Evolutionary conservation across 2,888 invertebrate genomes (phyloP), one percentile per base, ranked within the genome.

Genomic region (Tridacna crocea): DNA sequence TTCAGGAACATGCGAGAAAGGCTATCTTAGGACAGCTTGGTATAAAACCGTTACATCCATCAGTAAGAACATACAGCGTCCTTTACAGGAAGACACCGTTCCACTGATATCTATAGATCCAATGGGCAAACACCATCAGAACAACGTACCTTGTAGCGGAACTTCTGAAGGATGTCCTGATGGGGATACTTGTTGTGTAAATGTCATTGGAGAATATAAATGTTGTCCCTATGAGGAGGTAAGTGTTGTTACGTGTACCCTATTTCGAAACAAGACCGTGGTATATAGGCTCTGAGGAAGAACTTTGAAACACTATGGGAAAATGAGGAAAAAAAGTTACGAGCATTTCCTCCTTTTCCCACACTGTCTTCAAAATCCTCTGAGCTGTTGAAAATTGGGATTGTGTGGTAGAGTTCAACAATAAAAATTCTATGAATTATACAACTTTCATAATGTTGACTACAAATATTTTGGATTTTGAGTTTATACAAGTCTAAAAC

Each of bases 151-250:
- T n/a, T 89, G 89, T 68, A 80, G 87, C 22, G 89, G 82, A 75
- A 80, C 80, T 26, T 46, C 72, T 36, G 22, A 68, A 26, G 58
- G 77, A 46, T 92, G 92, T 81, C 88, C 87, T 11, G 82, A 73
- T 75, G 86, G 84, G 15, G 75, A 87, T 46, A 93, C 94, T 11
- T 94, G 93, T 75, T 94, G 94, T 82, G 77, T 78, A 48, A 68
- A 92, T 63, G 65, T 75, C 0, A 72, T 75, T 72, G 90, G 89
- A 10, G 68, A 84, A 11, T 94, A 89, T 80, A 93, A 92, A 15
- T 94, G 94, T 81, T 94, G 94, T 86, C 93, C 93, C 10, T 78
- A 90, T n/a, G 82, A 84, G 26, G 83, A 92, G 63, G 92, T 92
- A 84, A 87, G 84, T 79, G 55, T 4, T 36, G 2, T 36, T 4